Percentiles rank a stretch among this genome's conserved stretches.
phyloP scores from a whole-genome alignment of 2,888 invertebrate genomes.

The Tenthredo scrophulariae region DNA sequence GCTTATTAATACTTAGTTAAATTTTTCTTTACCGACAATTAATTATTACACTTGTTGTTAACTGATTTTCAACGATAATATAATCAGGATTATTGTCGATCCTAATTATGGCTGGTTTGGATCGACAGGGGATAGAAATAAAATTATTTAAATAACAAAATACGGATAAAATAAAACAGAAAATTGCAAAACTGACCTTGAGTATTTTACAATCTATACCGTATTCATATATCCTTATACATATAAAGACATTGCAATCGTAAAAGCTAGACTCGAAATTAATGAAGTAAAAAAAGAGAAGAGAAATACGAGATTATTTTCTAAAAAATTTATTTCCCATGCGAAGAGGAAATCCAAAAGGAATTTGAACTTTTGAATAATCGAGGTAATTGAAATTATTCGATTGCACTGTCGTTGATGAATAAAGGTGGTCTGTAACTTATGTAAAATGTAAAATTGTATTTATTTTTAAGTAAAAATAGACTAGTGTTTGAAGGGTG shows the following conservation, averaged over 20 bases:
- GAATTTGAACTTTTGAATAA: neutral
- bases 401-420: slow-evolving; percentile 20
- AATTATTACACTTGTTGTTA: neutral
- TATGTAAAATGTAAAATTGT: slow-evolving; percentile 25
- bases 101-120: slow-evolving; percentile 41
- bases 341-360: neutral
- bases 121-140: neutral
- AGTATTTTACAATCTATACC: slow-evolving; percentile 26
- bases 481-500: slow-evolving; percentile 32
- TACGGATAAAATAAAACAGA: neutral
- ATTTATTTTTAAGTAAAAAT: neutral
- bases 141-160: neutral
- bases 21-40: neutral
- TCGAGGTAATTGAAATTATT: neutral
- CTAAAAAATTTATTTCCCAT: neutral
- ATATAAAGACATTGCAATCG: slow-evolving; percentile 16
- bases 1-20: slow-evolving; percentile 32
- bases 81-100: slow-evolving; percentile 9
- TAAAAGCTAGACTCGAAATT: neutral
- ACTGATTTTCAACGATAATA: neutral
- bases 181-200: slow-evolving; percentile 18
- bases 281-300: neutral
- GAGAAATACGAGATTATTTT: neutral
- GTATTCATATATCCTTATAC: neutral
- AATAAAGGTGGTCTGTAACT: slow-evolving; percentile 4